Percentiles rank a stretch among this genome's conserved stretches.
Evolutionary conservation across 2,113 vertebrate genomes (phyloP).

Genomic region (Halcyon malimbica): DNA sequence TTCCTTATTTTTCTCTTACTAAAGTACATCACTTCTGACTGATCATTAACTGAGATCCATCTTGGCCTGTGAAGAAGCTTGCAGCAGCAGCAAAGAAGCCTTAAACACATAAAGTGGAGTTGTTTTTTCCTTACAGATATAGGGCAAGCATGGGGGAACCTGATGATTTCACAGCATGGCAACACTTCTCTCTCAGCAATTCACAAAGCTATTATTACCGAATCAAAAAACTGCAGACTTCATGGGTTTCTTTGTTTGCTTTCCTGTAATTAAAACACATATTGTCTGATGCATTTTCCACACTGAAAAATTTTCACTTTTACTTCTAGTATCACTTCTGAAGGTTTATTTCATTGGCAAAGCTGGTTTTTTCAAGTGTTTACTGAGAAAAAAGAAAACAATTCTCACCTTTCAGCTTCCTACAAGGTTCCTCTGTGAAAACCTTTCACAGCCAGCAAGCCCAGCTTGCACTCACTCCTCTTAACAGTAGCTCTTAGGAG

Average conservation of each 20-base stretch:
- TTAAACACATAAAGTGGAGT: not conserved
- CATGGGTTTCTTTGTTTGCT: not conserved
- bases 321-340: not conserved
- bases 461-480: not conserved
- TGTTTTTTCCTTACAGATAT: not conserved
- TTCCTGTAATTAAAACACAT: conserved; percentile 36
- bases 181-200: not conserved
- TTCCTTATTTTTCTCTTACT: not conserved
- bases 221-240: not conserved
- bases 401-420: conserved; percentile 25
- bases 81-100: not conserved
- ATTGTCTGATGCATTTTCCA: fast-evolving
- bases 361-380: not conserved
- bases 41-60: not conserved
- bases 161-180: conserved; percentile 16
- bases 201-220: not conserved
- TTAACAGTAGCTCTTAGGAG: not conserved
- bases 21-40: not conserved
- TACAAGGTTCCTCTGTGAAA: not conserved
- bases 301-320: not conserved
- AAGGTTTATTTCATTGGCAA: not conserved
- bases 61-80: not conserved
- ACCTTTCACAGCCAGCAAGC: not conserved
- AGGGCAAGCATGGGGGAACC: not conserved
- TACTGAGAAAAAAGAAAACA: not conserved